Percentiles rank a stretch among this genome's conserved stretches.
Evolutionary conservation across 1,140 invertebrate species (phyloP).

Genomic region (Heliothis virescens): DNA sequence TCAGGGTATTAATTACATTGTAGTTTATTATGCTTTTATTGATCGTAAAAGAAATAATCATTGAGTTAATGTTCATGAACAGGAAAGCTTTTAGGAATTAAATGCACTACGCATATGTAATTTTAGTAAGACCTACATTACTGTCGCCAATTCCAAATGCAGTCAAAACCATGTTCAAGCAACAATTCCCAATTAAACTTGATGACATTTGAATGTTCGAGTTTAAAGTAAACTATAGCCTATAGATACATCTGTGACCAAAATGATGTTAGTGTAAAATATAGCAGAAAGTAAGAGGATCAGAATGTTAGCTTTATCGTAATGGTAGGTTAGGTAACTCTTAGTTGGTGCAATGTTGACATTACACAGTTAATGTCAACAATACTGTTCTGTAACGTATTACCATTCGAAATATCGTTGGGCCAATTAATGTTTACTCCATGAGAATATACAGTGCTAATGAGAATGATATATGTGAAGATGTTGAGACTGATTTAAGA

Average conservation of each 20-base stretch:
- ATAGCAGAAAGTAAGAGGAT: conserved; percentile 5
- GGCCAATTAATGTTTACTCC: conserved; percentile 27
- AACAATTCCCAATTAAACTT: no score
- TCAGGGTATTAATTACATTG: conserved; percentile 32
- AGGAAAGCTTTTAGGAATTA: conserved; percentile 10
- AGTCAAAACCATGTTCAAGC: no score
- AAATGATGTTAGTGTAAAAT: neutral
- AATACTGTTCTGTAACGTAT: conserved; percentile 21
- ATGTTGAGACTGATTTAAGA: conserved; percentile 1
- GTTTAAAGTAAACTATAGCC: no score
- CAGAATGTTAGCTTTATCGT: conserved; percentile 1
- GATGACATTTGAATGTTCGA: no score
- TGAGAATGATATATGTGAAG: neutral
- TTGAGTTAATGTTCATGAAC: neutral
- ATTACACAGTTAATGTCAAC: conserved; percentile 39
- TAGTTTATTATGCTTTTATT: conserved; percentile 27
- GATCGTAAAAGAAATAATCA: conserved; percentile 28
- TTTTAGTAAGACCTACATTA: neutral
- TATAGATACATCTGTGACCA: no score
- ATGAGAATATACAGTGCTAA: conserved; percentile 16
- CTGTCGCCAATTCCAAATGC: no score
- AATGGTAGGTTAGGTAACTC: conserved; percentile 24
- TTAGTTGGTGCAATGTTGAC: conserved; percentile 23
- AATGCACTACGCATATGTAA: neutral
- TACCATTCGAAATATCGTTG: conserved; percentile 32